These are phyloP conservation scores for Caloenas nicobarica DNA, from an alignment of 2,113 vertebrate genomes.

Conservation along the genomic window DNA sequence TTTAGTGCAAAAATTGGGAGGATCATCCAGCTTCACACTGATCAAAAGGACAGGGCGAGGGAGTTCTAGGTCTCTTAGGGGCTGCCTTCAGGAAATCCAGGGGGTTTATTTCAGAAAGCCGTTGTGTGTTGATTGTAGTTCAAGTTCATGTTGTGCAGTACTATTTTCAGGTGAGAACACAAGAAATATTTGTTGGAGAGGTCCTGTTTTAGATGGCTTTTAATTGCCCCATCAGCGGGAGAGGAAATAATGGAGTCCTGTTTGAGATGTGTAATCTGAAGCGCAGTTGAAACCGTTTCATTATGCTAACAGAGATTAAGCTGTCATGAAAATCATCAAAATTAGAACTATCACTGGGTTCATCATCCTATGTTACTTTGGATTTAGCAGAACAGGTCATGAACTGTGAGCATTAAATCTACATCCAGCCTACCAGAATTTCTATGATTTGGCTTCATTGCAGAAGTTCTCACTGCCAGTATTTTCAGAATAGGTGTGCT, in stretches of 20 bases:
- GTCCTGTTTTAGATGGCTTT: background rate
- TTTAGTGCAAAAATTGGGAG: background rate
- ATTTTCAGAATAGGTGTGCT: background rate
- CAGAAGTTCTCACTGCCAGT: background rate
- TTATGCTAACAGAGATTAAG: background rate
- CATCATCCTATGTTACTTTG: background rate
- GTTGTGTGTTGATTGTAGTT: background rate
- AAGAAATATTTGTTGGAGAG: background rate
- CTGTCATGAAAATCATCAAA: background rate
- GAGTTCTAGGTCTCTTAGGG: background rate
- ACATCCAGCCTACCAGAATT: rapidly evolving
- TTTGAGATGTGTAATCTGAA: background rate
- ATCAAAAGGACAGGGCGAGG: background rate
- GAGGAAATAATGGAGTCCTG: background rate
- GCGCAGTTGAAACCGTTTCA: background rate
- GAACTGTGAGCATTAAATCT: background rate
- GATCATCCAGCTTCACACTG: background rate
- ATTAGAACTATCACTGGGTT: background rate
- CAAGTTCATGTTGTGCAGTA: background rate
- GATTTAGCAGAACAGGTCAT: background rate
- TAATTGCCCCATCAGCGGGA: background rate
- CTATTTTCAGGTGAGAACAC: background rate
- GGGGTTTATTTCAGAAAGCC: background rate
- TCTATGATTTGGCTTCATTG: background rate
- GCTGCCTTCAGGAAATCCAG: background rate